phyloP scores from a whole-genome alignment of 2,797 vertebrate species.

The Amblyraja radiata region DNA sequence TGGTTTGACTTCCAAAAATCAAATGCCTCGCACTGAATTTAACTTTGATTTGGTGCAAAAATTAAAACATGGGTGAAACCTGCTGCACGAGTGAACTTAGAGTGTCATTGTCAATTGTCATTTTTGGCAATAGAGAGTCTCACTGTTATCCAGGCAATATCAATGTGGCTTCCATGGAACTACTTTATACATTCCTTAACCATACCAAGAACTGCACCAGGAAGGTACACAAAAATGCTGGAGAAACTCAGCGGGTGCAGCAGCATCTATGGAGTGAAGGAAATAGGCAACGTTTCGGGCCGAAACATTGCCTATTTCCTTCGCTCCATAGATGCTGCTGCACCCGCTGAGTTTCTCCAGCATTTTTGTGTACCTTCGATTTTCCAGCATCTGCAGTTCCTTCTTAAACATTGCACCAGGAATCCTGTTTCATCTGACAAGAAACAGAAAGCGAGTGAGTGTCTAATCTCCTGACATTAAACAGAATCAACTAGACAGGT shows the following conservation, averaged over 20 bases:
- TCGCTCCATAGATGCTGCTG: no score
- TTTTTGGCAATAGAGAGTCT: not conserved
- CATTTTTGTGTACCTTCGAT: no score
- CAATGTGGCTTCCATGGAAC: not conserved
- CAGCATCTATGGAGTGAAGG: no score
- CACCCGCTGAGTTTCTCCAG: no score
- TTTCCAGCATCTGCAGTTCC: no score
- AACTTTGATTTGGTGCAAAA: not conserved
- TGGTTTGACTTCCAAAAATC: no score
- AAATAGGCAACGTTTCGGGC: no score
- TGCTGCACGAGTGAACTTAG: no score
- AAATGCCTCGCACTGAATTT: no score
- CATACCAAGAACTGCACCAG: not conserved
- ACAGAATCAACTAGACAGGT: not conserved
- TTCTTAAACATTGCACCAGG: not conserved
- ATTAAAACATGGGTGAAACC: not conserved
- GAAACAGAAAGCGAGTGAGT: not conserved
- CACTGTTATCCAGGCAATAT: not conserved
- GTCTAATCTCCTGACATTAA: not conserved
- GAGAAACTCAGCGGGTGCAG: no score
- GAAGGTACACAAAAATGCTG: not conserved
- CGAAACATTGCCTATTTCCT: no score
- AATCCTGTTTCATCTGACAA: not conserved
- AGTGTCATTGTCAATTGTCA: not conserved
- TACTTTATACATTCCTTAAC: not conserved